A percentile compares a stretch with the other conserved stretches of the same genome.
Conservation (phyloP, 2,113 vertebrate genomes). For the Melozone crissalis region DNA sequence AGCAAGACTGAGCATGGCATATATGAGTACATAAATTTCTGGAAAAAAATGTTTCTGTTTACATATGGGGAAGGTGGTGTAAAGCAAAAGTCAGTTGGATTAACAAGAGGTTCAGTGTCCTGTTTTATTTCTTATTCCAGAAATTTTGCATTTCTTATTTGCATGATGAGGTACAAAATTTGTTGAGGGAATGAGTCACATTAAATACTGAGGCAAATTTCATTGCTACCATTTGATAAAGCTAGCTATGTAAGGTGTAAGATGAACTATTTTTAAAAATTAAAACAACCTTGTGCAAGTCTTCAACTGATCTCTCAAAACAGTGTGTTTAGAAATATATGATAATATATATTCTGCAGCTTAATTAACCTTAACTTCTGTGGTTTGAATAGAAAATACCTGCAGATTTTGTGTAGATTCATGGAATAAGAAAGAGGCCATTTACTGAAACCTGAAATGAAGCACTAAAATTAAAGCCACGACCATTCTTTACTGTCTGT, state of each 20-base stretch:
- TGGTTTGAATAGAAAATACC: neutral
- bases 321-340: neutral
- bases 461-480: neutral
- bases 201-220: neutral
- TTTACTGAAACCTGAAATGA: neutral
- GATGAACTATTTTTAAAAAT: neutral
- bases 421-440: neutral
- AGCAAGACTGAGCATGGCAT: neutral
- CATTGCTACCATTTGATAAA: neutral
- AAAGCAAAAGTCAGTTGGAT: neutral
- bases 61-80: fast-evolving
- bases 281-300: neutral
- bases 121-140: neutral
- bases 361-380: neutral
- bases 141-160: neutral
- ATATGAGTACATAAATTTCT: neutral
- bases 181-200: neutral
- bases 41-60: neutral
- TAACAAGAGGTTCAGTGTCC: neutral
- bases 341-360: neutral
- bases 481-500: neutral
- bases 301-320: neutral
- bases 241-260: neutral
- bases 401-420: neutral
- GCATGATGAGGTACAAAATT: neutral